phyloP scores from a whole-genome alignment of 2,797 vertebrate species.

The Crax fasciolata region DNA sequence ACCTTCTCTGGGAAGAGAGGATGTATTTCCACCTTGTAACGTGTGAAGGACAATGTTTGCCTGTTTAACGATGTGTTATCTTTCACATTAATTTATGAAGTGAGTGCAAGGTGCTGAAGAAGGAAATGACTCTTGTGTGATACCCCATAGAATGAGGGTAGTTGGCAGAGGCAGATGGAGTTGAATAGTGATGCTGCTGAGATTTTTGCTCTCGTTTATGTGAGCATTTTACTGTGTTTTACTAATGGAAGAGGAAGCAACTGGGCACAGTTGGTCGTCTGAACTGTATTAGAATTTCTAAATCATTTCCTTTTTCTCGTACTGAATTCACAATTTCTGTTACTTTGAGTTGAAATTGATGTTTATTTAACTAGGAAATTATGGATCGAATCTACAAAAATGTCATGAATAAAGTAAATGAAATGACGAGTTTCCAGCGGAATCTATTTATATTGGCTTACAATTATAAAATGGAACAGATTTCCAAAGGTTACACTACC shows the following conservation, averaged over 20 bases:
- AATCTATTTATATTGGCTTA: slow-evolving; percentile 94
- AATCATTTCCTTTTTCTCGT: background rate
- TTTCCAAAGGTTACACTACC: slow-evolving; percentile 89
- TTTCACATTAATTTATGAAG: background rate
- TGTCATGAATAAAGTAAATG: slow-evolving; percentile 94
- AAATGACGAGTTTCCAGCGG: slow-evolving; percentile 90
- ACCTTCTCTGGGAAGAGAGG: background rate
- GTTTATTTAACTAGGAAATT: slow-evolving; percentile 89
- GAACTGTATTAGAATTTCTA: background rate
- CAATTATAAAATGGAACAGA: slow-evolving; percentile 98
- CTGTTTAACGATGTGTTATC: background rate
- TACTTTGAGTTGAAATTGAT: background rate
- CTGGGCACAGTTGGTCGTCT: background rate
- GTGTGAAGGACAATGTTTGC: background rate
- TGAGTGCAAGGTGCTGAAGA: background rate
- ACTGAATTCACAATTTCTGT: background rate
- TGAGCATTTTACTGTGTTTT: background rate
- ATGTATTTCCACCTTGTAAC: background rate
- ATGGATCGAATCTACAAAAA: slow-evolving; percentile 99
- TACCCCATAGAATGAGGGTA: background rate
- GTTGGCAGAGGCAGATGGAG: background rate
- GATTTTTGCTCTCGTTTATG: background rate
- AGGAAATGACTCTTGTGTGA: background rate
- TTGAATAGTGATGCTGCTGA: background rate
- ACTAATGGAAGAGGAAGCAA: background rate